These are phyloP conservation scores for Baryphthengus martii DNA, from an alignment of 2,113 vertebrate species.

Conservation along the genomic window DNA sequence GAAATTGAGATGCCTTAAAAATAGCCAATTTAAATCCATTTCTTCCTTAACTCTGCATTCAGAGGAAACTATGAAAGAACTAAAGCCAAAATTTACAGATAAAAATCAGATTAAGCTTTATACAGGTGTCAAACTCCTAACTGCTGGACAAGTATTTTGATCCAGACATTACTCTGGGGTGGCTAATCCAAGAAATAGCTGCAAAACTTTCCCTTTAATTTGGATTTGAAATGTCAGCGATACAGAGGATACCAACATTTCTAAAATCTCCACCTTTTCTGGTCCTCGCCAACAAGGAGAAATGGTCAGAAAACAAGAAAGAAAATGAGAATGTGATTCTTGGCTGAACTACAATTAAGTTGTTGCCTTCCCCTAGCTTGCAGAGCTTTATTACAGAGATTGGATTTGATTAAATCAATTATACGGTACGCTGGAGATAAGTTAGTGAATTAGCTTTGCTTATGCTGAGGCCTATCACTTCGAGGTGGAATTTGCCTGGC, in stretches of 20 bases:
- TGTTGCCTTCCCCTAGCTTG: not conserved
- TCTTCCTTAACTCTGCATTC: not conserved
- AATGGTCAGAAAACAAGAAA: not conserved
- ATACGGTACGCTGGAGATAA: not conserved
- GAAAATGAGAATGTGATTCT: not conserved
- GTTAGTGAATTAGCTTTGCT: conserved; percentile 14
- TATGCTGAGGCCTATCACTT: not conserved
- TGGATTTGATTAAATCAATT: conserved; percentile 17
- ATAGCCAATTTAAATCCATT: not conserved
- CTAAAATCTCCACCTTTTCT: not conserved
- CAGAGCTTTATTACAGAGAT: not conserved
- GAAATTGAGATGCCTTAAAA: not conserved
- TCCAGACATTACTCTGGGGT: not conserved
- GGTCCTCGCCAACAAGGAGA: not conserved
- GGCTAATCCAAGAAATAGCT: not conserved
- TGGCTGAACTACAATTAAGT: not conserved
- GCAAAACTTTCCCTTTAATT: not conserved
- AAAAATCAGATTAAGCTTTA: not conserved
- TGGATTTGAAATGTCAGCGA: not conserved
- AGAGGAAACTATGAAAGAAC: not conserved
- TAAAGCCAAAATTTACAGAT: not conserved
- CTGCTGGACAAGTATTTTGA: not conserved
- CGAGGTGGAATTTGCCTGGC: not conserved
- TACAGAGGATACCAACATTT: not conserved
- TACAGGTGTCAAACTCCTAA: not conserved